Evolutionary conservation across 2,797 vertebrate genomes (phyloP).

Genomic region (Euphonia xanthogaster): DNA sequence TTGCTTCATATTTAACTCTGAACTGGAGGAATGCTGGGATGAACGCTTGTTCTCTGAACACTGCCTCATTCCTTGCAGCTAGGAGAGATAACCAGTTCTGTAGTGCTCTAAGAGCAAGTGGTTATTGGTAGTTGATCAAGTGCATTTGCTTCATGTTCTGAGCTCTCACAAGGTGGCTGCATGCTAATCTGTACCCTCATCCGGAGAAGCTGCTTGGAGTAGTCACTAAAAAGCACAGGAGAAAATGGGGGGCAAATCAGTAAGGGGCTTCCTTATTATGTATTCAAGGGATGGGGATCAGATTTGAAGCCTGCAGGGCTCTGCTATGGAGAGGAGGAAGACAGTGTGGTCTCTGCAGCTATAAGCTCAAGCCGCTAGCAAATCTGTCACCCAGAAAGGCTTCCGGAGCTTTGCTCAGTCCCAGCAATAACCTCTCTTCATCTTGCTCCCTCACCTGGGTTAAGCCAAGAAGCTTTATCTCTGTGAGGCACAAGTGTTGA

Average conservation of each 20-base stretch:
- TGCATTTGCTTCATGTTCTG: neutral
- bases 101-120: neutral
- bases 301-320: neutral
- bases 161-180: neutral
- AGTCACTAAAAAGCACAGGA: neutral
- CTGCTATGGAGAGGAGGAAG: neutral
- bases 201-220: neutral
- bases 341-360: neutral
- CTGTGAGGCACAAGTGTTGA: neutral
- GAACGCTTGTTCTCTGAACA: neutral
- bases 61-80: neutral
- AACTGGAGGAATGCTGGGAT: constrained; percentile 34
- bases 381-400: neutral
- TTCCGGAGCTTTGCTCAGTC: neutral
- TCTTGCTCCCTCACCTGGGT: neutral
- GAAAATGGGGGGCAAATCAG: rapidly evolving
- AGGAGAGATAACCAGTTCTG: neutral
- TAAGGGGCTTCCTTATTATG: neutral
- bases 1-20: constrained; percentile 47
- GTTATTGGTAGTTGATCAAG: neutral
- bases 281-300: neutral
- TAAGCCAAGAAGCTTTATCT: neutral
- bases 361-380: neutral
- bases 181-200: neutral
- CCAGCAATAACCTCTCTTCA: neutral